A percentile compares a stretch with the other conserved stretches of the same genome.
phyloP scores from a whole-genome alignment of 2,888 invertebrate genomes.

The Masnerella sp. region DNA sequence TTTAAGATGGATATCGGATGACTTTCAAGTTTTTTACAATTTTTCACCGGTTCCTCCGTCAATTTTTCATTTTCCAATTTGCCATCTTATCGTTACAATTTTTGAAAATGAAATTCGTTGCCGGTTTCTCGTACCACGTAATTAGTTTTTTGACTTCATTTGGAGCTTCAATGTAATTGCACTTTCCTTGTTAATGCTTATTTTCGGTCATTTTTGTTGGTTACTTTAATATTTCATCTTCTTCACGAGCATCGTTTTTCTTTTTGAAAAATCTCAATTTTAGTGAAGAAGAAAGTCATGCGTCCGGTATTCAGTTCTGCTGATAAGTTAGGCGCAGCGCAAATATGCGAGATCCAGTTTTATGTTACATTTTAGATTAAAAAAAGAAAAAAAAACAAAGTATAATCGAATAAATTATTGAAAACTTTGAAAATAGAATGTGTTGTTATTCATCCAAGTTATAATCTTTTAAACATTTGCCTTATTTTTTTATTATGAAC shows the following conservation, averaged over 20 bases:
- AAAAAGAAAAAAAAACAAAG: conserved; percentile 58
- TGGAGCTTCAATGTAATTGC: too few relatives aligned
- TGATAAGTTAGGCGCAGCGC: conserved; percentile 50
- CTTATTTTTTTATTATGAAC: too few relatives aligned
- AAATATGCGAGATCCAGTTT: conserved; percentile 59
- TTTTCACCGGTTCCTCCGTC: neutral
- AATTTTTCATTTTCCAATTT: neutral
- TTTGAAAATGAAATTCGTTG: conserved; percentile 22
- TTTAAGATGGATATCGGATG: conserved; percentile 58
- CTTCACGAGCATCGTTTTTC: conserved; percentile 2
- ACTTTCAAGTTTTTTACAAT: conserved; percentile 38
- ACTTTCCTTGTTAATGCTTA: too few relatives aligned
- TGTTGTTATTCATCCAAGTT: too few relatives aligned
- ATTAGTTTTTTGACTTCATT: too few relatives aligned
- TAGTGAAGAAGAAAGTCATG: conserved; percentile 24
- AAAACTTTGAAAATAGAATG: conserved; percentile 60
- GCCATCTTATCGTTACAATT: neutral
- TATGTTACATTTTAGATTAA: conserved; percentile 63
- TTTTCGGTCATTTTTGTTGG: neutral
- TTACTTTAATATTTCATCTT: neutral
- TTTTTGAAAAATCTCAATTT: conserved; percentile 39
- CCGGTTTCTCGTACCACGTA: conserved; percentile 30
- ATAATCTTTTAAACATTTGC: too few relatives aligned
- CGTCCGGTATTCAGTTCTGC: conserved; percentile 53
- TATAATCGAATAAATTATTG: conserved; percentile 71